A percentile compares a stretch with the other conserved stretches of the same genome.
These are phyloP conservation scores for Drosophila nr. medialis DNA, from an alignment of 2,888 invertebrate genomes.

Conservation along the genomic window DNA sequence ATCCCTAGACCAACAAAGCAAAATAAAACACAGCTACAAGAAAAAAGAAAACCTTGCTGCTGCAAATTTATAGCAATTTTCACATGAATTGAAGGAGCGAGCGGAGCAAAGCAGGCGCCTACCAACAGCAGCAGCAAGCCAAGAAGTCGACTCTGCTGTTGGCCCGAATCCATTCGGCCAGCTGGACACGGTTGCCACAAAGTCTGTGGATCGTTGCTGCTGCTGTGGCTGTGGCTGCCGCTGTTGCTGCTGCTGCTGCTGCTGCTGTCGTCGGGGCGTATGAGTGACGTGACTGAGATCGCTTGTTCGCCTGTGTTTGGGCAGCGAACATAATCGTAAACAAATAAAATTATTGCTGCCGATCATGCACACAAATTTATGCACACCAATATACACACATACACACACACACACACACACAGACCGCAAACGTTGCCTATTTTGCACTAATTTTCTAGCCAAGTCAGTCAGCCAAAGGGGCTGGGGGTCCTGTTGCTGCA, in stretches of 20 bases:
- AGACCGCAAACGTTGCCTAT: constrained; percentile 32
- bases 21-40: constrained; percentile 2
- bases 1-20: constrained; percentile 68
- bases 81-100: constrained; percentile 74
- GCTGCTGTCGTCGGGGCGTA: constrained; percentile 78
- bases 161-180: constrained; percentile 37
- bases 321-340: constrained; percentile 81
- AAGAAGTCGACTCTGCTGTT: constrained; percentile 20
- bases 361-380: constrained; percentile 80
- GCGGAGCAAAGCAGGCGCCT: constrained; percentile 66
- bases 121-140: constrained; percentile 37
- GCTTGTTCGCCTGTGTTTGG: constrained; percentile 73
- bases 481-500: constrained; percentile 28
- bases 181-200: constrained; percentile 58
- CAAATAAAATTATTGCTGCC: constrained; percentile 82
- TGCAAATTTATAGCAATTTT: constrained; percentile 81
- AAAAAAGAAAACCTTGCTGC: constrained; percentile 33
- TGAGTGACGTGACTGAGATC: constrained; percentile 73
- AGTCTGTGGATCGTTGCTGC: constrained; percentile 40
- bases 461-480: constrained; percentile 27
- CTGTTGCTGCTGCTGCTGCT: constrained; percentile 12
- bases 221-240: constrained; percentile 5
- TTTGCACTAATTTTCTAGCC: constrained; percentile 75
- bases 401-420: constrained; percentile 11
- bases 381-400: constrained; percentile 55